Conservation (phyloP, 30 jellyfish, hydroid and myxozoan species). For the Nemopilema nomurai region DNA sequence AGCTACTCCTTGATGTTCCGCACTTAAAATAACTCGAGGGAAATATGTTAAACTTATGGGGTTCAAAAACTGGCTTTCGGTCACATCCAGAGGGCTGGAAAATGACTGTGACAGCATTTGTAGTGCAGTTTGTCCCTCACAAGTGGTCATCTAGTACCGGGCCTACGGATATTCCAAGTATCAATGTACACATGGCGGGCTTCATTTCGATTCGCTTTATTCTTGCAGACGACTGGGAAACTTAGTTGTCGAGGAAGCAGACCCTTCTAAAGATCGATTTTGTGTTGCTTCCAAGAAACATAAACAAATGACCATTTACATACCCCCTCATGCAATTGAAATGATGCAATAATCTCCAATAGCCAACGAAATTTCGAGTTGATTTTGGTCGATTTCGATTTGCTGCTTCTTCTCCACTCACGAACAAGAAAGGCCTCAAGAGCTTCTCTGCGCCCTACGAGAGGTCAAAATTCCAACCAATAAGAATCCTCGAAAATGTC, state of each 20-base stretch:
- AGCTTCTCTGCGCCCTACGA: conserved; percentile 56
- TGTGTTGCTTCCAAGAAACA: conserved; percentile 31
- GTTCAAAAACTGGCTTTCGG: too few relatives aligned
- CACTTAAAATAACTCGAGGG: neutral
- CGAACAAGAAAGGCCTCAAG: conserved; percentile 79
- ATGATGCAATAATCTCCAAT: conserved; percentile 50
- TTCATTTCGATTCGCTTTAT: neutral
- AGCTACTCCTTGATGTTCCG: neutral
- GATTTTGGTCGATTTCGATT: conserved; percentile 74
- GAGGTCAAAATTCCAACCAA: conserved; percentile 61
- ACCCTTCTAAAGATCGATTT: neutral
- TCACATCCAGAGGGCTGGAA: too few relatives aligned
- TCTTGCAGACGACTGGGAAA: neutral
- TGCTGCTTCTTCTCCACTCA: conserved; percentile 88
- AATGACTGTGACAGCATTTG: neutral
- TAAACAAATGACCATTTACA: conserved; percentile 27
- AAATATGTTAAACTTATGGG: neutral
- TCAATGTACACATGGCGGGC: neutral
- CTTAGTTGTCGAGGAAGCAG: neutral
- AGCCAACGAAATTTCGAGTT: conserved; percentile 89
- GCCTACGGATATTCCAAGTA: neutral
- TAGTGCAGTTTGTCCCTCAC: neutral
- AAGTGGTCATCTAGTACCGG: neutral
- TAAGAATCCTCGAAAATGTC: neutral
- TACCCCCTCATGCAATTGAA: conserved; percentile 51